Evolutionary conservation across 2,797 vertebrate genomes (phyloP).

Genomic region (Enteromius unitaeniatus): DNA sequence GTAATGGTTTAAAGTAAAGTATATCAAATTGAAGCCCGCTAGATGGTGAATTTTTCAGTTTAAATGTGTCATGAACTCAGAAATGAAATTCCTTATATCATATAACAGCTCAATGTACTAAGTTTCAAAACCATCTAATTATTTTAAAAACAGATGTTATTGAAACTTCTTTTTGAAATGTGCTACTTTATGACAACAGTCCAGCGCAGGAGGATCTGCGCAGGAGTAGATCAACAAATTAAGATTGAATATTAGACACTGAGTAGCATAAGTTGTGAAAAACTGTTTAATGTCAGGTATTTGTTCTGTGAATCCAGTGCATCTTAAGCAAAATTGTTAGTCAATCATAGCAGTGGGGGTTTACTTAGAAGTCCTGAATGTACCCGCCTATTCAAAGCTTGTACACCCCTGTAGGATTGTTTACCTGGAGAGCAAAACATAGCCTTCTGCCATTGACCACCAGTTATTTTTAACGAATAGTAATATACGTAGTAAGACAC

Average conservation of each 20-base stretch:
- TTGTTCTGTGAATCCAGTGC: background rate
- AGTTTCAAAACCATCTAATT: background rate
- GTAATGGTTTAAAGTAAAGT: background rate
- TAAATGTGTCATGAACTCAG: background rate
- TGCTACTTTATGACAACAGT: background rate
- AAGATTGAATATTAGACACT: no score
- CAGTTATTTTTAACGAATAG: background rate
- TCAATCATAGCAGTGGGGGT: background rate
- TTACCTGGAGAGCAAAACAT: background rate
- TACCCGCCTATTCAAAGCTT: background rate
- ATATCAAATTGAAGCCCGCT: background rate
- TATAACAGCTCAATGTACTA: background rate
- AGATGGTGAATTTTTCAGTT: background rate
- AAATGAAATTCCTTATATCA: background rate
- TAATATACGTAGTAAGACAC: background rate
- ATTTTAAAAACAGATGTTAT: background rate
- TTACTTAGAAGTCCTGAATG: background rate
- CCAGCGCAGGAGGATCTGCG: background rate
- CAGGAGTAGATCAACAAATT: background rate
- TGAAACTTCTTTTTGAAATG: background rate
- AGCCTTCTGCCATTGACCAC: background rate
- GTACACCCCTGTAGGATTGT: background rate
- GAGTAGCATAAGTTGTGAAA: background rate
- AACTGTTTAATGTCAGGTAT: background rate
- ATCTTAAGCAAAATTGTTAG: background rate